phyloP scores from a whole-genome alignment of 2,888 invertebrate species.

The Luffia ferchaultella region DNA sequence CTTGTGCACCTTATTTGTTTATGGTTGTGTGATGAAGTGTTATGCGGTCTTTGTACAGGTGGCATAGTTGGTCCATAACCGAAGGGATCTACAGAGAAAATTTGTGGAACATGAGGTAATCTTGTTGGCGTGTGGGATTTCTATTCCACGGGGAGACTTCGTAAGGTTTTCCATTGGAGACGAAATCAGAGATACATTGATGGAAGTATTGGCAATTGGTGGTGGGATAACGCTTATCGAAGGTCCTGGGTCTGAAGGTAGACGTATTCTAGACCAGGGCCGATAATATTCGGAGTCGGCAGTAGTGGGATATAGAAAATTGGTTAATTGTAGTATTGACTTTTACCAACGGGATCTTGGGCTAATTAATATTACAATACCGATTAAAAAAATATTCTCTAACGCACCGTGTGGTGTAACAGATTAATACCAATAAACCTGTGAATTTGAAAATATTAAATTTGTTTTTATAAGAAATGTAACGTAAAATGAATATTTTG shows the following conservation, averaged over 20 bases:
- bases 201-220: conserved; percentile 67
- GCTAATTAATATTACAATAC: too few species aligned
- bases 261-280: conserved; percentile 85
- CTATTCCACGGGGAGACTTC: conserved; percentile 78
- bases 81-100: conserved; percentile 36
- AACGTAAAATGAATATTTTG: too few species aligned
- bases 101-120: conserved; percentile 28
- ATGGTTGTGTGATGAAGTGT: conserved; percentile 33
- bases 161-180: conserved; percentile 83
- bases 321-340: conserved; percentile 77
- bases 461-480: too few species aligned
- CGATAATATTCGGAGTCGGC: conserved; percentile 86
- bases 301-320: conserved; percentile 87
- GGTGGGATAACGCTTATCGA: conserved; percentile 56
- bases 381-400: too few species aligned
- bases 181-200: conserved; percentile 82
- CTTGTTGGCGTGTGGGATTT: conserved; percentile 38
- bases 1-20: too few species aligned
- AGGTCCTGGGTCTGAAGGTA: conserved; percentile 69
- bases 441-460: too few species aligned
- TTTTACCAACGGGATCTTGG: too few species aligned
- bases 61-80: conserved; percentile 46
- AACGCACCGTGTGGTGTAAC: too few species aligned
- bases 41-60: conserved; percentile 32
- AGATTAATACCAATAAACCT: too few species aligned